These are phyloP conservation scores for Mareca penelope DNA, from an alignment of 2,797 vertebrate genomes.

Conservation along the genomic window DNA sequence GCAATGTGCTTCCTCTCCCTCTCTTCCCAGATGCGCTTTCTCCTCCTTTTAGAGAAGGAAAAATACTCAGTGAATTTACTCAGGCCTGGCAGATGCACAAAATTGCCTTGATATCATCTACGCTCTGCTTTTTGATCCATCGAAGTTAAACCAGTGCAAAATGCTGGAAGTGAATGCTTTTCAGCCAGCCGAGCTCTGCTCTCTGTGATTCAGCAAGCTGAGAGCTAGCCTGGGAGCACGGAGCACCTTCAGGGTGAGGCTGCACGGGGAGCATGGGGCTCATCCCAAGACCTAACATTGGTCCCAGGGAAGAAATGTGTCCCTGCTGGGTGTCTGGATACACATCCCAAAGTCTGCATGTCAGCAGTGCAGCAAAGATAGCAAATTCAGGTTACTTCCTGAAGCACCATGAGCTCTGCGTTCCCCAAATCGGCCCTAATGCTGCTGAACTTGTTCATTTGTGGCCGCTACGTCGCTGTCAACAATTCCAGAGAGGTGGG, in stretches of 20 bases:
- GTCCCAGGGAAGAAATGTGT: background rate
- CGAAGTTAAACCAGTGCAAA: background rate
- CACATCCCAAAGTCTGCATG: background rate
- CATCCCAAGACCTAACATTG: background rate
- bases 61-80: background rate
- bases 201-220: background rate
- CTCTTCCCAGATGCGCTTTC: background rate
- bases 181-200: fast-evolving
- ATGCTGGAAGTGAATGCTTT: background rate
- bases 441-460: background rate
- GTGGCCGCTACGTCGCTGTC: fast-evolving
- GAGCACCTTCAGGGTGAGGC: background rate
- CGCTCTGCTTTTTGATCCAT: background rate
- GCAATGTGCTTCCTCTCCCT: background rate
- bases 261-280: background rate
- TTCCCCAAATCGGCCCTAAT: background rate
- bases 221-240: background rate
- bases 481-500: background rate
- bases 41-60: background rate
- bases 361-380: background rate
- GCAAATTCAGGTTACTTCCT: background rate
- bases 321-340: background rate
- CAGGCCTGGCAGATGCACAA: background rate
- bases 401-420: background rate
- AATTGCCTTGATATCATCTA: background rate